Evolutionary conservation across 2,797 vertebrate genomes (phyloP), one percentile per base, ranked within the genome.

Genomic region (Podarcis siculus): DNA sequence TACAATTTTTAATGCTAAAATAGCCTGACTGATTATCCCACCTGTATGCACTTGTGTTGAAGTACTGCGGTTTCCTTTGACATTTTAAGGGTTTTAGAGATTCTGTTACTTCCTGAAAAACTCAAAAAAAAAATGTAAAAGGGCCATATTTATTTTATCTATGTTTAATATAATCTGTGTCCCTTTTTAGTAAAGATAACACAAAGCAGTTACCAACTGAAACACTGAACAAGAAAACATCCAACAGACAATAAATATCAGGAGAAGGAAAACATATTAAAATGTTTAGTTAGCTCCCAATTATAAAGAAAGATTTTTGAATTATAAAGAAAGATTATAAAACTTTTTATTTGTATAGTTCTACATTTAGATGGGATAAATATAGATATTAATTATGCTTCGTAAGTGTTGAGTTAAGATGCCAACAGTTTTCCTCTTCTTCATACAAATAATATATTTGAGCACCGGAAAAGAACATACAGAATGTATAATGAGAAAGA

Each of bases 331-430:
- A 35, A 32, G 3, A 83, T 55, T 49, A 58, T 4, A 39, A 73
- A 6, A 58, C 69, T 73, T 84, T 35, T 73, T 66, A 76, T 67
- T 45, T 66, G 19, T 45, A 21, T 66, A 21, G 37, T 8, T 23
- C 5, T 45, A 23, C 10, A 12, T 45, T 42, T 45, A n/a, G 13
- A 79, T 61, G 32, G 30, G 37, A 61, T 58, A 42, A 84, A 45
- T n/a, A 64, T 35, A 39, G 83, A 37, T 55, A 87, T 87, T 64
- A 49, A 81, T 77, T 77, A n/a, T 67, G 42, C 30, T 69, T 80
- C 23, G 66, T 45, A 39, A 75, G 27, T 32, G n/a, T 55, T 66
- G 37, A 49, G 15, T 71, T 79, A 25, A 84, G 32, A 30, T 58
- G 15, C 72, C n/a, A 77, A 58, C 27, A 49, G 27, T 69, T 86